Percentiles rank a stretch among this genome's conserved stretches.
Evolutionary conservation across 2,113 vertebrate species (phyloP).

Genomic region (Fregetta grallaria): DNA sequence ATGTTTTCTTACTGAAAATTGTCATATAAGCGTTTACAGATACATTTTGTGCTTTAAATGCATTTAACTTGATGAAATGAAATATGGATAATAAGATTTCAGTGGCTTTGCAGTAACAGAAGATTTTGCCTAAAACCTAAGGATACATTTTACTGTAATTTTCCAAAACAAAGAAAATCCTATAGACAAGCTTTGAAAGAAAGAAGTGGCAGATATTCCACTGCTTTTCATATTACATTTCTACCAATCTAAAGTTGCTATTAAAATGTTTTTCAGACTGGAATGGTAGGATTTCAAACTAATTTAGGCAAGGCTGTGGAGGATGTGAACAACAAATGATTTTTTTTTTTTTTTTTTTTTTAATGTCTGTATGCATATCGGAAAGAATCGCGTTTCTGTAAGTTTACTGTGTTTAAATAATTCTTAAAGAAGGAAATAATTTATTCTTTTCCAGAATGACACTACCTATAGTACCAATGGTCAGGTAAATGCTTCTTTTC

Average conservation of each 20-base stretch:
- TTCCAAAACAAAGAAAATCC: background rate
- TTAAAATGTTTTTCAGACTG: background rate
- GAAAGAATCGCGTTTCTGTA: background rate
- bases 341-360: background rate
- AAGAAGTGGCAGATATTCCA: background rate
- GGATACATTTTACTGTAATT: background rate
- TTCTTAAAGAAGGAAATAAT: background rate
- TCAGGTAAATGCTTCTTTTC: constrained; percentile 1
- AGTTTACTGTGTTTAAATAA: background rate
- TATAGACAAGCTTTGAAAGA: background rate
- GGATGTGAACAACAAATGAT: background rate
- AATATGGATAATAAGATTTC: background rate
- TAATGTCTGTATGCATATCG: background rate
- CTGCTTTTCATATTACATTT: background rate
- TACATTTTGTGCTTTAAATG: background rate
- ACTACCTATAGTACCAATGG: constrained; percentile 14
- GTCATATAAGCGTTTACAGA: background rate
- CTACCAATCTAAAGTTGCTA: background rate
- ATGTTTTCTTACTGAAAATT: background rate
- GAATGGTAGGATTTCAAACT: background rate
- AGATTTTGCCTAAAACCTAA: background rate
- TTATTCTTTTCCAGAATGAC: constrained; percentile 30
- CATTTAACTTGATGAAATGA: background rate
- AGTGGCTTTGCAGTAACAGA: background rate
- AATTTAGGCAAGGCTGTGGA: background rate